Conservation (phyloP, 64 coral and sea anemone species). For the Porites australiensis region DNA sequence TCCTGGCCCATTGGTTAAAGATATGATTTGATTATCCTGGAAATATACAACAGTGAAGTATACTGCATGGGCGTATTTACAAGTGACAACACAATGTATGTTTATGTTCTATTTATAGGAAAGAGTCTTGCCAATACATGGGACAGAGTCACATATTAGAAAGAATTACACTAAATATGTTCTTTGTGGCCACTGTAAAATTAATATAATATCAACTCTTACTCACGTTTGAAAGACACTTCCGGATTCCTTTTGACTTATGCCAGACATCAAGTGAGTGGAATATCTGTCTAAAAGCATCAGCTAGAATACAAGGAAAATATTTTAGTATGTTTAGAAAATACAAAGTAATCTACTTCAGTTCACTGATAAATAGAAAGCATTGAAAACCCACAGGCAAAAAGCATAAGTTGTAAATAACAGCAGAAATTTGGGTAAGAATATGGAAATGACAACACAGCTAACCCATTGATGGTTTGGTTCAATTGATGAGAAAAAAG, state of each 20-base stretch:
- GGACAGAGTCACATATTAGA: slow-evolving; percentile 2
- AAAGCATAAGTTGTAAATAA: slow-evolving; percentile 7
- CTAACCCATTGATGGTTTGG: background rate
- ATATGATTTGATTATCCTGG: slow-evolving; percentile 5
- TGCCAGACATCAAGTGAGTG: slow-evolving; percentile 19
- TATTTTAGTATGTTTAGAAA: background rate
- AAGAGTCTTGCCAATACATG: slow-evolving; percentile 1
- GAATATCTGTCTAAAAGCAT: background rate
- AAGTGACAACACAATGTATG: background rate
- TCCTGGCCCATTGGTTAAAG: slow-evolving; percentile 1
- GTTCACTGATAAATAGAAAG: slow-evolving; percentile 4
- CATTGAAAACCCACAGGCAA: slow-evolving; percentile 4
- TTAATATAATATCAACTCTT: background rate
- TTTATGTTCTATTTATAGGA: background rate
- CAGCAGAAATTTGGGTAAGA: background rate
- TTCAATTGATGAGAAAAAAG: background rate
- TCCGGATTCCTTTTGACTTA: background rate
- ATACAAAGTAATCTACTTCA: background rate
- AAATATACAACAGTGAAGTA: background rate
- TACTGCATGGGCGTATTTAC: background rate
- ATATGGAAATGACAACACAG: background rate
- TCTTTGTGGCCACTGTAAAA: slow-evolving; percentile 4
- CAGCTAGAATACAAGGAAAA: background rate
- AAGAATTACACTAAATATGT: background rate
- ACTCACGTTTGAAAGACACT: background rate